Base-by-base conservation (phyloP, 2,888 invertebrate genomes). In the Odontothrips loti region DNA sequence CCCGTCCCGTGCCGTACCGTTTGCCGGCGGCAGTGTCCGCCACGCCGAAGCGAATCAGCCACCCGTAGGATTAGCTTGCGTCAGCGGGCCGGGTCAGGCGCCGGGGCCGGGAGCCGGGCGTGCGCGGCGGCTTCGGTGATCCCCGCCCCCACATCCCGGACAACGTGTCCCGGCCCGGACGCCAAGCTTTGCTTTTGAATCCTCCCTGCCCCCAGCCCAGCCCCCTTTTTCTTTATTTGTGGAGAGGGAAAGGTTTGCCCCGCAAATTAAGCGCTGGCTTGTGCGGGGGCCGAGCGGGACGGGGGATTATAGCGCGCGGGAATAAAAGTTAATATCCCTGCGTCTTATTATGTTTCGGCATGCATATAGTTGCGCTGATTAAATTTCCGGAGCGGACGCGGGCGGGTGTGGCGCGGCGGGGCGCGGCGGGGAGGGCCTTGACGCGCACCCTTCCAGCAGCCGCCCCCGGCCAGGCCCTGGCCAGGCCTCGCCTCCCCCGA, bases 321-420 rank as follows among this genome's bases (percentile, higher is more conserved):
- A 75, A 75, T 75, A 75, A 75, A 75, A 75, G 68, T 75, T 75
- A 75, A 75, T 75, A 27, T 27, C 68, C 6, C 34, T 58, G 58
- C 23, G 68, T 75, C 68, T 75, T 27, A 75, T 75, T 75, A 75
- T 75, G 68, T 75, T 58, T 58, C 58, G 58, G 58, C 58, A 58
- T 75, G 68, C 68, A 75, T 75, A 75, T 75, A 75, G 68, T 75
- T 23, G 68, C 68, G 68, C 68, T 75, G 68, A 75, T 75, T 75
- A 75, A 75, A 75, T 75, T 75, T 75, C 68, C 68, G 63, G 63
- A n/a, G 63, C 68, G n/a, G 63, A 12, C 12, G 63, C n/a, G 9
- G 68, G 12, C 12, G 68, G 68, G 23, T 8, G 68, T 11, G n/a
- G 23, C 23, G 23, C 63, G 11, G 68, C 27, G 68, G 68, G 15